Evolutionary conservation across 2,797 vertebrate genomes (phyloP), one percentile per base, ranked within the genome.

Genomic region (Bufotes viridis): DNA sequence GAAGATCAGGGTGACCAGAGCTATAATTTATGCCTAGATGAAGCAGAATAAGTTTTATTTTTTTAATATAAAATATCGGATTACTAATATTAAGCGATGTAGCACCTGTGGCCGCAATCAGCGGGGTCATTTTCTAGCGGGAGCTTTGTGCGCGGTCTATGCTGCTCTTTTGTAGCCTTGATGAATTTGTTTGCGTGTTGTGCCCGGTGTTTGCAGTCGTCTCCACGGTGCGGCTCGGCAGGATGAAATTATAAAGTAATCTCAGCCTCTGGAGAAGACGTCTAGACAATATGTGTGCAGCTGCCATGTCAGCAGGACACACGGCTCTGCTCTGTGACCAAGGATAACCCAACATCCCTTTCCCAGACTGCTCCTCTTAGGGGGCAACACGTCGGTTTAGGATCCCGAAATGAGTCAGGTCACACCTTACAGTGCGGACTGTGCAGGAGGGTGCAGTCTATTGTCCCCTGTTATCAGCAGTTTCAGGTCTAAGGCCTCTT

Each of bases 201-300:
- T 29, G n/a, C 14, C 7, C 57, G 17, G 55, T 58, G 78, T 34
- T 60, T 60, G 55, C 78, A 29, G 14, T 34, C 76, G 34, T 80
- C 29, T 80, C 57, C 22, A 13, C 78, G 17, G 24, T 60, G 55
- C 57, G 78, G 26, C 78, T 57, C 76, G 4, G 22, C 29, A 81
- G 60, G 53, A 53, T 70, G 81, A 53, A 67, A 60, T 53, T 75
- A 51, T 58, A 74, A 34, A 60, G 49, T n/a, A 29, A 42, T 24
- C 20, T 18, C 55, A 60, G 69, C 53, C 61, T 10, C 53, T n/a
- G 24, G 24, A 84, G 15, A n/a, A 74, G 82, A 84, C 51, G 82
- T 74, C 82, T 74, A 60, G 82, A 84, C 69, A 74, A 83, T 81
- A 22, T n/a, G 58, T n/a, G 58, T 12, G 79, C 78, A 57, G 57